These are phyloP conservation scores for Pseudorasbora parva DNA, from an alignment of 2,113 vertebrate species.

Conservation along the genomic window DNA sequence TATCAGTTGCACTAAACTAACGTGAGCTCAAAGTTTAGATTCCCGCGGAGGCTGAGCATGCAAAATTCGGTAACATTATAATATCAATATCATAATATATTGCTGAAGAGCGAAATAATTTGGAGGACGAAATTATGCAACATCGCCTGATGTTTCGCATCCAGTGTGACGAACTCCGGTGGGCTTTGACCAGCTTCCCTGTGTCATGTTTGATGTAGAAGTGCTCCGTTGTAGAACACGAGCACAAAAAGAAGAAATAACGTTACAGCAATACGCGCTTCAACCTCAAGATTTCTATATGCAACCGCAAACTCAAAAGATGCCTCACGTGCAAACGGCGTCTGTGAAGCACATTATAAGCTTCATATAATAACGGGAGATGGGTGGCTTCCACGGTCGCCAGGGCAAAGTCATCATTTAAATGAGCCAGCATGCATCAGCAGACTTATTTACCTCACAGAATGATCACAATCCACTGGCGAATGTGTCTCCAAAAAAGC, in stretches of 20 bases:
- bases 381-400: constrained; percentile 7
- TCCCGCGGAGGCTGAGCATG: not conserved
- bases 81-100: not conserved
- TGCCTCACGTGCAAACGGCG: not conserved
- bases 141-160: constrained; percentile 24
- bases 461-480: constrained; percentile 35
- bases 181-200: constrained; percentile 23
- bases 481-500: constrained; percentile 8
- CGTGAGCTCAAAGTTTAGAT: constrained; percentile 28
- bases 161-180: constrained; percentile 19
- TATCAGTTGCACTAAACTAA: not conserved
- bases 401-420: constrained; percentile 36
- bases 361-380: not conserved
- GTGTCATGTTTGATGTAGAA: constrained; percentile 10
- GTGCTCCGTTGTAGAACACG: not conserved
- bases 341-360: not conserved
- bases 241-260: not conserved
- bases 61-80: not conserved
- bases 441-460: constrained; percentile 42
- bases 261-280: not conserved
- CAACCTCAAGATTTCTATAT: not conserved
- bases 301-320: not conserved
- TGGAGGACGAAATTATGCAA: not conserved
- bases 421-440: constrained; percentile 14
- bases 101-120: not conserved